A percentile compares a stretch with the other conserved stretches of the same genome.
Conservation (phyloP, 2,797 vertebrate genomes). For the Hydrolagus colliei region DNA sequence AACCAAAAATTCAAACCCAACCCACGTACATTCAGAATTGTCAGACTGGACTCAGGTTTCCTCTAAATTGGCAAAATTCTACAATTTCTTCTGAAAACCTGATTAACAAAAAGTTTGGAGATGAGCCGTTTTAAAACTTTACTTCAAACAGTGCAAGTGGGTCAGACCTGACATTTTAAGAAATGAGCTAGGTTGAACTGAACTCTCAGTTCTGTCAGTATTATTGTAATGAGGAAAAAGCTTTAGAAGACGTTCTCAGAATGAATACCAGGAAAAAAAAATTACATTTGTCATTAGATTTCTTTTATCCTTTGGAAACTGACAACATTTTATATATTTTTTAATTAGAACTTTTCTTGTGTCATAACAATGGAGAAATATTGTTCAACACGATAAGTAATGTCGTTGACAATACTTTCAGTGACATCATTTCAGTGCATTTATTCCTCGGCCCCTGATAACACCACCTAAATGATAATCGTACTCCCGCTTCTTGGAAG, state of each 20-base stretch:
- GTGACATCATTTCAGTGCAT: too few relatives aligned
- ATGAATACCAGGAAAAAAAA: neutral
- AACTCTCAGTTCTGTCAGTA: neutral
- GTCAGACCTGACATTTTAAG: neutral
- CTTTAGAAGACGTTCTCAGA: neutral
- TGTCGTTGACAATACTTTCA: too few relatives aligned
- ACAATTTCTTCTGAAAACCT: neutral
- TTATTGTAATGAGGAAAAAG: neutral
- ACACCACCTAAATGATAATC: too few relatives aligned
- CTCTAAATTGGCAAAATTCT: neutral
- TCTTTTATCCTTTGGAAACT: neutral
- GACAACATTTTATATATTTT: neutral
- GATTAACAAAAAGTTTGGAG: neutral
- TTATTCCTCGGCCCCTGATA: too few relatives aligned
- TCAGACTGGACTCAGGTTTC: neutral
- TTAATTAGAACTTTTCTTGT: too few relatives aligned
- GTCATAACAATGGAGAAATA: too few relatives aligned
- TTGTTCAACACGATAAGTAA: too few relatives aligned
- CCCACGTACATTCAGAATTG: too few relatives aligned
- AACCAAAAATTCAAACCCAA: too few relatives aligned
- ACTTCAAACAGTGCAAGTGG: neutral
- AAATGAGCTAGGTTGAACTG: neutral
- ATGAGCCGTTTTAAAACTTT: neutral
- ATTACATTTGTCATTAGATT: neutral
- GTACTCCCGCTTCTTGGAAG: too few relatives aligned